phyloP scores from a whole-genome alignment of 2,113 vertebrate species.

The Macroglossus sobrinus region DNA sequence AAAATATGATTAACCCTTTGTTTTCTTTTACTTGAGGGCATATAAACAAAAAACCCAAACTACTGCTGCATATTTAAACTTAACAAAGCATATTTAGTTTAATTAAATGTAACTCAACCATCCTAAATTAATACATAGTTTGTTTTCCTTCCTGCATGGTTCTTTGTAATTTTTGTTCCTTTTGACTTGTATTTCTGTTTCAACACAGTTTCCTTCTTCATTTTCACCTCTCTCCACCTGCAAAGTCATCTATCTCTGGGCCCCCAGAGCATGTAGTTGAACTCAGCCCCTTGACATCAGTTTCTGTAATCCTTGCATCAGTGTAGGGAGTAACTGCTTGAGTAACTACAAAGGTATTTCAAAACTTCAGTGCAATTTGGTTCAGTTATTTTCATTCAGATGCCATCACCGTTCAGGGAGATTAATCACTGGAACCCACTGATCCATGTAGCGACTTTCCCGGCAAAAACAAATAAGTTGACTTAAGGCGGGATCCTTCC shows the following conservation, averaged over 20 bases:
- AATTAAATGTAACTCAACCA: conserved; percentile 51
- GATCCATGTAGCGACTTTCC: conserved; percentile 95
- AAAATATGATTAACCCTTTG: conserved; percentile 75
- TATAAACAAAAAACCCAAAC: conserved; percentile 68
- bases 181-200: conserved; percentile 31
- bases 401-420: conserved; percentile 92
- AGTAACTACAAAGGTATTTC: conserved; percentile 85
- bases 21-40: conserved; percentile 56
- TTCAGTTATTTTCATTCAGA: conserved; percentile 53
- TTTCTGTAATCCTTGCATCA: conserved; percentile 73
- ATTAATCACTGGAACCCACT: conserved; percentile 96
- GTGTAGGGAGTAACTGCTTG: conserved; percentile 78
- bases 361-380: conserved; percentile 84
- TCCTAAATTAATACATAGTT: conserved; percentile 57
- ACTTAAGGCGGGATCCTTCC: conserved; percentile 93
- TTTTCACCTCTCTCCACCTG: conserved; percentile 57
- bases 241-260: conserved; percentile 52
- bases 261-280: conserved; percentile 57
- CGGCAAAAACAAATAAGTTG: conserved; percentile 95
- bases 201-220: conserved; percentile 63
- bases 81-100: conserved; percentile 51
- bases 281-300: conserved; percentile 63
- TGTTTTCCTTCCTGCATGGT: conserved; percentile 43
- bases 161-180: conserved; percentile 66
- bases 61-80: conserved; percentile 69